Base-by-base conservation (phyloP, 1,140 invertebrate species). In the Vanessa tameamea region DNA sequence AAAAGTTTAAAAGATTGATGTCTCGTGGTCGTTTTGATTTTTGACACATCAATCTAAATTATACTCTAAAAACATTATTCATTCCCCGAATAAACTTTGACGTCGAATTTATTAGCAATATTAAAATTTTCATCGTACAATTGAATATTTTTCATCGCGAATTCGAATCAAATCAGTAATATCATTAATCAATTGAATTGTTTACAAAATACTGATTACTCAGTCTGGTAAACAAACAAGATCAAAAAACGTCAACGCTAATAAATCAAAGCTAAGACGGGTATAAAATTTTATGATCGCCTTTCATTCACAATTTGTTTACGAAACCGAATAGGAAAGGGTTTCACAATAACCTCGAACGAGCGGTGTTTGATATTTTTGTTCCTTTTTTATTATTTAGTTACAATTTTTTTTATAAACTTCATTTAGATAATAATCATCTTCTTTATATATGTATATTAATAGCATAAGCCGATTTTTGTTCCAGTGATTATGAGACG, bases 251-350 rank as follows among this genome's bases (percentile, higher is more conserved):
- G 53, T 59, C 66, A 57, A 57, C n/a, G 31, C 16, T 69, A 69
- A 69, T 69, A 69, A 69, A 69, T 69, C 66, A 69, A 57, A 59
- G 31, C 43, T 69, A 69, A 69, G 55, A 11, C 53, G 16, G 31
- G 37, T 31, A 69, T 57, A 69, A 69, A 59, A 59, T 59, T 69
- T 69, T 69, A 69, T 68, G 50, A 67, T 37, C 16, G 1, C 53
- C 47, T 51, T 57, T 69, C 37, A 47, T 37, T 57, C 43, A 65
- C 64, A 53, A 69, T 37, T 69, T 69, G 66, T 69, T 69, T 69
- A 69, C 66, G 66, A 69, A 23, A 57, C 26, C 3, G 48, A 50
- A 51, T 26, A 23, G 48, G 7, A n/a, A 57, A 69, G 66, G 66
- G 53, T 69, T 69, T 51, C 20, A 51, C 13, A 23, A 57, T 69